Evolutionary conservation across 53 echinoderm and acorn worm species (phyloP), one percentile per base, ranked within the genome.

Genomic region (Luidia sarsii): DNA sequence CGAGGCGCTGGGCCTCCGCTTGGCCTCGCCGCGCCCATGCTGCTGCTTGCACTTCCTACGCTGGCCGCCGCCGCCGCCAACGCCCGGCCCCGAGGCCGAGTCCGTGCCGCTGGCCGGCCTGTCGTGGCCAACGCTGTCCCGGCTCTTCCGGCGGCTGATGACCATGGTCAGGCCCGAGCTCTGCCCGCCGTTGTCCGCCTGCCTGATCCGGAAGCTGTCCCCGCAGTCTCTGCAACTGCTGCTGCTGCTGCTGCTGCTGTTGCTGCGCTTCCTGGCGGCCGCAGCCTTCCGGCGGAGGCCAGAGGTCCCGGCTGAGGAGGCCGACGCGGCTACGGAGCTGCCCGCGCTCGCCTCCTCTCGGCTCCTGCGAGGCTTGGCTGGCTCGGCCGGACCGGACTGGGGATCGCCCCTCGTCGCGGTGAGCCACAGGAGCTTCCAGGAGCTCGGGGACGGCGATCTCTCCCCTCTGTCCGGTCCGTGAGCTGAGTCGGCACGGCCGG

Each of bases 41-140:
- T 68, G 82, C 23, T 69, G 37, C 41, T 82, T 82, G 69, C 69
- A 57, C 33, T 82, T 82, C 22, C 46, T 68, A 31, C 25, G 77
- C 16, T 35, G 61, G 19, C 62, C 16, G 23, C 33, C 43, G 20
- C 62, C 46, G 20, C 60, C n/a, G n/a, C n/a, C n/a, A n/a, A n/a
- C n/a, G n/a, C n/a, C n/a, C n/a, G n/a, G n/a, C n/a, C n/a, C 22
- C 7, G 61, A 27, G 16, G 27, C 45, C 13, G 61, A 38, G 33
- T 77, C 77, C 18, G 28, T 77, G 33, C 77, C 21, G 11, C 77
- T 59, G 46, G 45, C 29, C 22, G 72, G 56, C 55, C 37, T 61
- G 19, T 31, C 61, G 13, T 19, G 48, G 15, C 33, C 33, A 21
- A 51, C 70, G 2, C 38, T 2, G 24, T 30, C 13, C 6, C 3